phyloP scores from a whole-genome alignment of 2,888 invertebrate species.

The Smittia aterrima region DNA sequence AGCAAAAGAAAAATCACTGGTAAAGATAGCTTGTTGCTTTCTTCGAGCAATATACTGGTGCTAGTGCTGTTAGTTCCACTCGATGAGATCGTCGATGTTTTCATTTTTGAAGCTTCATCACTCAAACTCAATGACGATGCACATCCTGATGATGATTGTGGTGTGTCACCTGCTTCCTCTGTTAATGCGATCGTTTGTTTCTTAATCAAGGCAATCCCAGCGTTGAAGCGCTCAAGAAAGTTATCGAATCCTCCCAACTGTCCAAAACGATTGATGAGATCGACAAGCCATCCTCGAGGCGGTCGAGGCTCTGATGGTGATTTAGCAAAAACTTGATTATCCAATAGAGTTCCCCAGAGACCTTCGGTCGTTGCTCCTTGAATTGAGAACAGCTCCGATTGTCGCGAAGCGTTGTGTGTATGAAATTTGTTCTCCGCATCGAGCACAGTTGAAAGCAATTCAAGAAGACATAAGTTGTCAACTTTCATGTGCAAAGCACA shows the following conservation, averaged over 20 bases:
- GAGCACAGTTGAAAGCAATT: conserved; percentile 88
- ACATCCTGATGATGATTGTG: conserved; percentile 32
- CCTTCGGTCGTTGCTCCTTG: conserved; percentile 47
- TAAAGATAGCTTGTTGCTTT: conserved; percentile 58
- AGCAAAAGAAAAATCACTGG: conserved; percentile 77
- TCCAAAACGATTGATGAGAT: conserved; percentile 92
- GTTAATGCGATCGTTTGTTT: conserved; percentile 55
- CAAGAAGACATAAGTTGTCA: conserved; percentile 89
- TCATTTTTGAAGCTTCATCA: conserved; percentile 44
- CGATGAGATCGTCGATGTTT: conserved; percentile 45
- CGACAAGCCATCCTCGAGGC: conserved; percentile 93
- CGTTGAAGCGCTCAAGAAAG: conserved; percentile 78
- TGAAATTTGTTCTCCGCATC: conserved; percentile 93
- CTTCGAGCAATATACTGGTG: conserved; percentile 43
- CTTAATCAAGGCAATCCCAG: conserved; percentile 62
- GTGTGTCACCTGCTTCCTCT: conserved; percentile 10
- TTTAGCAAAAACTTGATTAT: conserved; percentile 63
- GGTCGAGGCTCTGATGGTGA: conserved; percentile 74
- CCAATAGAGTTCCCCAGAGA: conserved; percentile 62
- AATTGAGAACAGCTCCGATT: conserved; percentile 46
- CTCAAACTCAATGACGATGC: conserved; percentile 44
- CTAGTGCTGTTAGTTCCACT: conserved; percentile 44
- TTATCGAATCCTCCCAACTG: conserved; percentile 85
- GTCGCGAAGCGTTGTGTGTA: conserved; percentile 53
- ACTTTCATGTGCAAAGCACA: conserved; percentile 86